These are phyloP conservation scores for Phorcus lineatus DNA, from an alignment of 2,888 invertebrate species.

Conservation along the genomic window DNA sequence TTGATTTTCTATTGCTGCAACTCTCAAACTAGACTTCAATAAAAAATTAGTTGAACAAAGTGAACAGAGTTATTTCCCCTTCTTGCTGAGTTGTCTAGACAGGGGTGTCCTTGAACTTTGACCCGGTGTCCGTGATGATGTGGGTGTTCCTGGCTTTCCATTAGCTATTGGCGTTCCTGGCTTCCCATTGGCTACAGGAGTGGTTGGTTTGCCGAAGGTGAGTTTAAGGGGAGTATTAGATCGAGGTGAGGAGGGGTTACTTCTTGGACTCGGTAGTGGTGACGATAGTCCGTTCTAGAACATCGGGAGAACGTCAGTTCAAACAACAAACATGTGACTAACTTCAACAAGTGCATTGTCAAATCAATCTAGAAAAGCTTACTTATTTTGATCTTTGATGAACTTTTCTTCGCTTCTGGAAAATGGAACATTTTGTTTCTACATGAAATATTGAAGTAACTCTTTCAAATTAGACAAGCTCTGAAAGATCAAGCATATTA, in stretches of 20 bases:
- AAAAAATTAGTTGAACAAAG: too few relatives aligned
- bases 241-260: background rate
- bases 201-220: background rate
- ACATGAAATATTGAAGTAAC: too few relatives aligned
- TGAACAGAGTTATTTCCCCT: background rate
- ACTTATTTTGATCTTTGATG: slow-evolving; percentile 2
- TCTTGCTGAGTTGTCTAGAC: slow-evolving; percentile 17
- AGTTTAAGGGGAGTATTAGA: background rate
- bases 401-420: background rate
- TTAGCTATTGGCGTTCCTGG: background rate
- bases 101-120: slow-evolving; percentile 12
- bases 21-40: too few relatives aligned
- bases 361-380: background rate
- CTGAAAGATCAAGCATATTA: too few relatives aligned
- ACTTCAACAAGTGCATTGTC: background rate
- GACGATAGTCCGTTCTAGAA: background rate
- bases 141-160: slow-evolving; percentile 16
- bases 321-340: background rate
- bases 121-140: slow-evolving; percentile 6
- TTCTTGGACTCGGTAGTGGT: background rate
- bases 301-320: background rate
- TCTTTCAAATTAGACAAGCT: too few relatives aligned
- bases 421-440: background rate
- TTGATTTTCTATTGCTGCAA: too few relatives aligned
- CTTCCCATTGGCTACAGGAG: background rate